phyloP scores from a whole-genome alignment of 2,797 vertebrate species.

The Melopsittacus undulatus region DNA sequence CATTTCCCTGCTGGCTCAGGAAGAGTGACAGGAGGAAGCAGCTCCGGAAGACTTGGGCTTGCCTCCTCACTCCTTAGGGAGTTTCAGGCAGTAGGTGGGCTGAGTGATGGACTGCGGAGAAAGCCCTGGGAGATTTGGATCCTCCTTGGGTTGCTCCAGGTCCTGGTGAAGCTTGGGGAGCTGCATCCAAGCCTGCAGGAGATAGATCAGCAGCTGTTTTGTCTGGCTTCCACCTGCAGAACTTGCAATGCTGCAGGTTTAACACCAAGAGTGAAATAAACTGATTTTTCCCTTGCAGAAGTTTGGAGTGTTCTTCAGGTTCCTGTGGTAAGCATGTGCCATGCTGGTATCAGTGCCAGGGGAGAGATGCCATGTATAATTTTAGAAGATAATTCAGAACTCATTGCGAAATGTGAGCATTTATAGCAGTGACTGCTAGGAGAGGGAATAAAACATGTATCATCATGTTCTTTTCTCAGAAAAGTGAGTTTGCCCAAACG shows the following conservation, averaged over 20 bases:
- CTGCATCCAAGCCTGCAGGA: neutral
- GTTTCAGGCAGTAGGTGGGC: slow-evolving; percentile 6
- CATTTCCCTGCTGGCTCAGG: neutral
- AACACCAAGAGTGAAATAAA: neutral
- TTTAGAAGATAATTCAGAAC: slow-evolving; percentile 53
- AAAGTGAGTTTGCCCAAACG: slow-evolving; percentile 30
- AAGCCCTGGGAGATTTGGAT: neutral
- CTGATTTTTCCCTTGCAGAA: neutral
- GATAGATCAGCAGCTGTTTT: neutral
- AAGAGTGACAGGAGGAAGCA: neutral
- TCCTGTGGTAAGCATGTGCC: neutral
- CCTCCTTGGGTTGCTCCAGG: neutral
- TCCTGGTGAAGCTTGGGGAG: neutral
- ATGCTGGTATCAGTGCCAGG: neutral
- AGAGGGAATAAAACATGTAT: slow-evolving; percentile 26
- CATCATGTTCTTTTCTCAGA: slow-evolving; percentile 21
- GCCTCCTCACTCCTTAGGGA: neutral
- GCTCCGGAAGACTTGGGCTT: neutral
- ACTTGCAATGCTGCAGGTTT: neutral
- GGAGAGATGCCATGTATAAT: slow-evolving; percentile 24
- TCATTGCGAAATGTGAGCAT: neutral
- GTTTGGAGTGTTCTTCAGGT: slow-evolving; percentile 1
- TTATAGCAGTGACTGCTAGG: slow-evolving; percentile 6
- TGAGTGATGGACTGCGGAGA: neutral
- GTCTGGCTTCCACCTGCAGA: slow-evolving; percentile 5